phyloP scores from a whole-genome alignment of 2,888 invertebrate species.

The Serrognathus titanus region DNA sequence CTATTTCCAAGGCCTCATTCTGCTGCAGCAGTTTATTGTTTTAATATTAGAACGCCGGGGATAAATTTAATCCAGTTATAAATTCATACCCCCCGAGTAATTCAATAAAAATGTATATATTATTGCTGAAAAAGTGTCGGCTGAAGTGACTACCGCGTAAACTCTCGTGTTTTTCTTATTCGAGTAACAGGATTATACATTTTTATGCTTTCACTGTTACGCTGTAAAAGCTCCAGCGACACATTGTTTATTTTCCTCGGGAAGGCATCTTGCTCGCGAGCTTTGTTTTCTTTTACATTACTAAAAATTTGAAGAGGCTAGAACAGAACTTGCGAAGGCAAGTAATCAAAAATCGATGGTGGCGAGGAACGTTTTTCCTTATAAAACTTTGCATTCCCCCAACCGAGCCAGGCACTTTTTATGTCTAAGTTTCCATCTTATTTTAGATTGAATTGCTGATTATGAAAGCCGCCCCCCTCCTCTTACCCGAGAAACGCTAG shows the following conservation, averaged over 20 bases:
- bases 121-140: neutral
- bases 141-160: neutral
- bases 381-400: neutral
- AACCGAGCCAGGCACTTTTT: conserved; percentile 6
- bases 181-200: conserved; percentile 23
- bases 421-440: conserved; percentile 4
- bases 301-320: conserved; percentile 5
- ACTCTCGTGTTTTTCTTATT: conserved; percentile 13
- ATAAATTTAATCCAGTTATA: conserved; percentile 31
- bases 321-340: conserved; percentile 9
- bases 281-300: conserved; percentile 13
- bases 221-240: conserved; percentile 16
- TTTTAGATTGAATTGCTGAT: conserved; percentile 21
- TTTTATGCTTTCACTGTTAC: conserved; percentile 14
- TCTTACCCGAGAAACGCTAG: neutral
- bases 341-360: conserved; percentile 27
- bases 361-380: neutral
- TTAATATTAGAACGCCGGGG: conserved; percentile 26
- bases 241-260: conserved; percentile 18
- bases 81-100: conserved; percentile 21
- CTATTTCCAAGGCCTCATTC: conserved; percentile 9
- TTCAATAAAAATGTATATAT: conserved; percentile 20
- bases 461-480: conserved; percentile 9
- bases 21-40: conserved; percentile 25
- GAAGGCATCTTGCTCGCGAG: neutral